Evolutionary conservation across 2,888 invertebrate genomes (phyloP).

Genomic region (Athetis lepigone): DNA sequence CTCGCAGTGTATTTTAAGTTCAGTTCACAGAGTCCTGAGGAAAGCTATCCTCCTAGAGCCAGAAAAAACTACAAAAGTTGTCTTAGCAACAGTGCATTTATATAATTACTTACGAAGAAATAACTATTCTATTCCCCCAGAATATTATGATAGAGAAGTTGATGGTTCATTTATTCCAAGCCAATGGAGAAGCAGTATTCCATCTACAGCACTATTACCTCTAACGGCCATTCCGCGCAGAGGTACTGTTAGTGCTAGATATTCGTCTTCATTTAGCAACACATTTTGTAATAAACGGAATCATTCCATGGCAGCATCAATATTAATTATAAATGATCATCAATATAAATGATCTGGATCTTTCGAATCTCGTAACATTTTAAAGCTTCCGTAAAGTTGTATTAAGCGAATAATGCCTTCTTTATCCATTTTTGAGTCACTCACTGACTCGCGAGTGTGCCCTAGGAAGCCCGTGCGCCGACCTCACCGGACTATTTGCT

Average conservation of each 20-base stretch:
- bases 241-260: slow-evolving; percentile 36
- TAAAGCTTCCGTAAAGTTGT: neutral
- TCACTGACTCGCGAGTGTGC: too few relatives aligned
- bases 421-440: slow-evolving; percentile 7
- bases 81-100: slow-evolving; percentile 49
- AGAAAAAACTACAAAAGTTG: slow-evolving; percentile 43
- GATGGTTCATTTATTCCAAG: slow-evolving; percentile 35
- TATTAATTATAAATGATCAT: slow-evolving; percentile 33
- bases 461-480: too few relatives aligned
- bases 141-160: slow-evolving; percentile 44
- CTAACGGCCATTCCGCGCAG: slow-evolving; percentile 38
- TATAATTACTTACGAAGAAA: slow-evolving; percentile 51
- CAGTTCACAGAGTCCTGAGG: slow-evolving; percentile 45
- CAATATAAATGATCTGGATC: neutral
- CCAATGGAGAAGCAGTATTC: slow-evolving; percentile 39
- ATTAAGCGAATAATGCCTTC: slow-evolving; percentile 5
- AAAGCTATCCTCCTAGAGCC: slow-evolving; percentile 42
- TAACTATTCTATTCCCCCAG: slow-evolving; percentile 42
- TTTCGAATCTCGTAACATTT: slow-evolving; percentile 4
- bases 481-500: too few relatives aligned
- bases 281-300: slow-evolving; percentile 52
- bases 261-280: slow-evolving; percentile 49
- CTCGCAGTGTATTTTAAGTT: slow-evolving; percentile 34
- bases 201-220: slow-evolving; percentile 33
- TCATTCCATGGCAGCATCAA: slow-evolving; percentile 36